phyloP scores from a whole-genome alignment of 2,888 invertebrate species.

The Steinernema scapterisci region DNA sequence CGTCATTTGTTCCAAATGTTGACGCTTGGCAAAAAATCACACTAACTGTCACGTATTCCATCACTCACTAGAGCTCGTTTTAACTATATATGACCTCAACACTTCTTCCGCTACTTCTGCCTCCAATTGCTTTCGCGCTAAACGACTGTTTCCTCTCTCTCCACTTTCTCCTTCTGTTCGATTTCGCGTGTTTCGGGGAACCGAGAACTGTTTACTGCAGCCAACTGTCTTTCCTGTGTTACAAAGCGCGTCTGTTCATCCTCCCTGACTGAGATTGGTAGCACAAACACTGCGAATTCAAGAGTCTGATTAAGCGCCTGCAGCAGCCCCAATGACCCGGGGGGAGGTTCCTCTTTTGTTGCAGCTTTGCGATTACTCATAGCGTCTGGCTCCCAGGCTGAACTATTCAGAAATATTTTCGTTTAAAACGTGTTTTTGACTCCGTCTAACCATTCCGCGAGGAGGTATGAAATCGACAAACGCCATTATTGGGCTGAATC shows the following conservation, averaged over 20 bases:
- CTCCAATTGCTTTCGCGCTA: background rate
- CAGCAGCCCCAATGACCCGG: too few relatives aligned
- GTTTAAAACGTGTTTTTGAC: constrained; percentile 1
- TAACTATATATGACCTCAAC: background rate
- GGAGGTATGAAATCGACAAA: constrained; percentile 4
- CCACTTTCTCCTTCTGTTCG: background rate
- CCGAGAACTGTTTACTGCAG: background rate
- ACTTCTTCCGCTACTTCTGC: too few relatives aligned
- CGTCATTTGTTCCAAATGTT: background rate
- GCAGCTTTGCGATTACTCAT: background rate
- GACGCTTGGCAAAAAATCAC: background rate
- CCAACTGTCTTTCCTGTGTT: background rate
- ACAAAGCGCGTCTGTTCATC: background rate
- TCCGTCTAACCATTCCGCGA: background rate
- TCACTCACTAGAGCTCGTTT: background rate
- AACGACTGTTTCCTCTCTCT: constrained; percentile 18
- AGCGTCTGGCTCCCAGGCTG: too few relatives aligned
- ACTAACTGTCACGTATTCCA: background rate
- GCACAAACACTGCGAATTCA: background rate
- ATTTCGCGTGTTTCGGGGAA: background rate
- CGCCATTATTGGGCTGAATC: background rate
- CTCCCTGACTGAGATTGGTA: background rate
- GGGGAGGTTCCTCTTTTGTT: background rate
- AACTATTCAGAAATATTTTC: too few relatives aligned
- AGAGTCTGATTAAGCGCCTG: background rate